phyloP scores from a whole-genome alignment of 2,888 invertebrate species.

The Xanthorhoe spadicearia region DNA sequence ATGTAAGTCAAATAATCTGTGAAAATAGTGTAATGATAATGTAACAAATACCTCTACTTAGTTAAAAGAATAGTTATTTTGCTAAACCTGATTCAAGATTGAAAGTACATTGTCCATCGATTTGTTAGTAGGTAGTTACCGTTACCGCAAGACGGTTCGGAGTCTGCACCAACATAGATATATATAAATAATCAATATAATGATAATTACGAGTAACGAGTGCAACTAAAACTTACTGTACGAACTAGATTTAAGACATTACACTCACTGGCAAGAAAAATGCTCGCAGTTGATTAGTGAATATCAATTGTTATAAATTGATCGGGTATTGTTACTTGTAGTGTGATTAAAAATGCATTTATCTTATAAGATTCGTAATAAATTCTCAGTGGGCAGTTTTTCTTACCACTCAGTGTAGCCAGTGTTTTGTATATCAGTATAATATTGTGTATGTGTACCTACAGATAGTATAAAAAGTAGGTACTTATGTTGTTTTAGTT shows the following conservation, averaged over 20 bases:
- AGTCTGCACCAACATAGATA: conserved; percentile 37
- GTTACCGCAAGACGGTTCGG: conserved; percentile 40
- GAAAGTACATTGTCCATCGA: conserved; percentile 16
- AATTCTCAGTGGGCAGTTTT: conserved; percentile 38
- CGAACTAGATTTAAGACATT: conserved; percentile 43
- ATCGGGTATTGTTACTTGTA: conserved; percentile 37
- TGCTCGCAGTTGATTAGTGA: conserved; percentile 22
- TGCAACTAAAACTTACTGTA: conserved; percentile 67
- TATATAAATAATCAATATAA: conserved; percentile 39
- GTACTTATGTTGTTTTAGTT: conserved; percentile 39
- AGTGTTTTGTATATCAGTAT: conserved; percentile 57
- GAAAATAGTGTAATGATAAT: conserved; percentile 3
- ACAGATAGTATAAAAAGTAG: conserved; percentile 46
- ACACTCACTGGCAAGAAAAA: conserved; percentile 31
- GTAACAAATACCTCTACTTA: conserved; percentile 1
- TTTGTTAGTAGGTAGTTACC: conserved; percentile 10
- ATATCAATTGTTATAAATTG: conserved; percentile 26
- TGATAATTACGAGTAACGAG: conserved; percentile 50
- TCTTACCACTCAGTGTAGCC: conserved; percentile 39
- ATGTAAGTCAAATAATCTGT: conserved; percentile 12
- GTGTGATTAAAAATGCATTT: conserved; percentile 45
- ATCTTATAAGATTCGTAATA: conserved; percentile 40
- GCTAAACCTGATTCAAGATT: background rate
- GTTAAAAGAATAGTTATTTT: background rate
- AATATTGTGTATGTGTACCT: conserved; percentile 38